A percentile compares a stretch with the other conserved stretches of the same genome.
These are phyloP conservation scores for Lepidiolamprologus cunningtoni DNA, from an alignment of 2,113 vertebrate genomes.

Conservation along the genomic window DNA sequence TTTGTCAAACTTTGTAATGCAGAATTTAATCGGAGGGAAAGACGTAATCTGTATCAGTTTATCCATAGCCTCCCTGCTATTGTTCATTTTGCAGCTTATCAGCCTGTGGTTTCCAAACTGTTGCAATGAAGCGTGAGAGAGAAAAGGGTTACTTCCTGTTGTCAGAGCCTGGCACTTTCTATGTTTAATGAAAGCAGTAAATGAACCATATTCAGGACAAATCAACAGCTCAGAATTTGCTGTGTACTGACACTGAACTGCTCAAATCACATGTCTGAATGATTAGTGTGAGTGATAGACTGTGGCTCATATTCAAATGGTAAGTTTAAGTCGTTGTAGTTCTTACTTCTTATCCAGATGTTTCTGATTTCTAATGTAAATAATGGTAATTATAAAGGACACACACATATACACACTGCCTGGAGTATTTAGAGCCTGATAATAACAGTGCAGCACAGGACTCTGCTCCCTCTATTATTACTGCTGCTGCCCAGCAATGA, in stretches of 20 bases:
- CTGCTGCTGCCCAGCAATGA: neutral
- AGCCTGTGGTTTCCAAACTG: neutral
- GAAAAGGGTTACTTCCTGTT: slow-evolving; percentile 12
- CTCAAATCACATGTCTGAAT: neutral
- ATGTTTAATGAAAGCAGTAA: neutral
- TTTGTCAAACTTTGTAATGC: neutral
- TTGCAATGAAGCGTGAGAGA: neutral
- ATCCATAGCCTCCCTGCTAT: neutral
- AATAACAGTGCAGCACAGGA: slow-evolving; percentile 11
- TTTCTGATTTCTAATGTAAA: neutral
- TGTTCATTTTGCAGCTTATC: neutral
- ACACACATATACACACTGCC: neutral
- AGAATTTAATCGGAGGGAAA: neutral
- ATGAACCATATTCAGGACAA: neutral
- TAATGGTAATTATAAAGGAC: slow-evolving; percentile 4
- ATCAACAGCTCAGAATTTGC: neutral
- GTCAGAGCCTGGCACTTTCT: neutral
- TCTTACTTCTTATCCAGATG: neutral
- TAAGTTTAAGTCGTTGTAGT: neutral
- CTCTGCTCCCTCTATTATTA: slow-evolving; percentile 25
- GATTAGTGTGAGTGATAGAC: neutral
- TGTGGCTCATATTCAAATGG: neutral
- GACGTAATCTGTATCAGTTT: neutral
- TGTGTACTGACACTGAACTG: neutral
- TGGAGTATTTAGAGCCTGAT: slow-evolving; percentile 23